Base-by-base conservation (phyloP, 2,113 vertebrate genomes). In the Monopterus albus region DNA sequence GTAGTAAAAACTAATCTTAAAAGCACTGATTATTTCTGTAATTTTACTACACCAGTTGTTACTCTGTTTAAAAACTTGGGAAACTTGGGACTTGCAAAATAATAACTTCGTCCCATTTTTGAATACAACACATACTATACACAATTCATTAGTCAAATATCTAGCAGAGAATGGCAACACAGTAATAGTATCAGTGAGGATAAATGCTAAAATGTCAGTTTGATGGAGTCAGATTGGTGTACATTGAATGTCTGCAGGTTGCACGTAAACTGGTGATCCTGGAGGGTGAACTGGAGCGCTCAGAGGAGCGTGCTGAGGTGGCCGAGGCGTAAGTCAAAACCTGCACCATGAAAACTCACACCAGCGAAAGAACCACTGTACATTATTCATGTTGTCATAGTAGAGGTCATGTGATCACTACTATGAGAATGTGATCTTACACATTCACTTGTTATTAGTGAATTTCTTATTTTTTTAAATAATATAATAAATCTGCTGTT, bases 221-320 rank as follows among this genome's bases (percentile, higher is more conserved):
- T 18, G 35, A 5, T 17, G 20, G 20, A 59, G 7, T n/a, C n/a
- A 14, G 2, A 9, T 62, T 3, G 18, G 20, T 56, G 17, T 35
- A 31, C 80, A 4, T 35, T 64, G 23, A 42, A 15, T 75, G 56
- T 42, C 26, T 73, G 38, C 91, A 99, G 98, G 98, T 99, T 0
- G 98, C 98, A 17, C 95, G 97, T 58, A 99, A 98, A 84, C 94
- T 99, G 78, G 96, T 99, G 2, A 95, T 99, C 76, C 95, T 99
- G 68, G 98, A 99, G 89, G 95, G 96, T 7, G 98, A 99, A 66
- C 92, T 98, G 88, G 98, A 99, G 76, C 96, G 97, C 71, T 98
- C 98, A 0, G 98, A 99, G 87, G 98, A 98, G 87, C 94, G 98
- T 21, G 97, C 98, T 23, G 97, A 99, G 81, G 95, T 97, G 79